Evolutionary conservation across 2,797 vertebrate genomes (phyloP), one percentile per base, ranked within the genome.

Genomic region (Sebastes steindachneri): DNA sequence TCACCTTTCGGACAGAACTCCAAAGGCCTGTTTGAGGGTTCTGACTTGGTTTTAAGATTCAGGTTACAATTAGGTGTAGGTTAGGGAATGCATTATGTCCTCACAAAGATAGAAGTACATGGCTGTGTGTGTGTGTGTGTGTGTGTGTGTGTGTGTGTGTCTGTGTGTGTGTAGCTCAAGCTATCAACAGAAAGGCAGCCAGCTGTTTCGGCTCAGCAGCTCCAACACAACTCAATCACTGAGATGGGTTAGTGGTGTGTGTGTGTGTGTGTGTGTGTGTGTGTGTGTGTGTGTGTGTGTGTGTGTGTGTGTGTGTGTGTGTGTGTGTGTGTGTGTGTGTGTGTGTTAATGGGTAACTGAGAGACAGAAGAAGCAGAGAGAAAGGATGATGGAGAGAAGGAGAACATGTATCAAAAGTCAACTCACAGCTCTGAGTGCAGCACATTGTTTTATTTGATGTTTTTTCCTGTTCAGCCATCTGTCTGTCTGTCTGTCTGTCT

Each of bases 151-250:
- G 33, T 28, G 37, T 48, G 33, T 41, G 23, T 29, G 17, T n/a
- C 3, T 33, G 65, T 19, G 28, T 23, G n/a, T 35, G 51, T 68
- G 26, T 3, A 41, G 14, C 6, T 21, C 35, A 48, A n/a, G 6
- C 73, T 58, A 59, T 76, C 55, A 62, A 62, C 23, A 15, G 8
- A 68, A 21, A 68, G 19, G 29, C 66, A 54, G 66, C 23, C 66
- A 54, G 45, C 58, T 70, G 58, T 69, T 70, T 69, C 66, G 10
- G 31, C 57, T 77, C 66, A 68, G 57, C 65, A 57, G 53, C 73
- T 63, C 31, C 66, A 55, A 29, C 57, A 37, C 31, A 76, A 76
- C 65, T 64, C 75, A 77, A 63, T 77, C 75, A 77, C 58, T 55
- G 45, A 55, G 21, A 25, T 26, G 21, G 7, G n/a, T 33, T 9